phyloP scores from a whole-genome alignment of 2,888 invertebrate species.

The Desoria tigrina region DNA sequence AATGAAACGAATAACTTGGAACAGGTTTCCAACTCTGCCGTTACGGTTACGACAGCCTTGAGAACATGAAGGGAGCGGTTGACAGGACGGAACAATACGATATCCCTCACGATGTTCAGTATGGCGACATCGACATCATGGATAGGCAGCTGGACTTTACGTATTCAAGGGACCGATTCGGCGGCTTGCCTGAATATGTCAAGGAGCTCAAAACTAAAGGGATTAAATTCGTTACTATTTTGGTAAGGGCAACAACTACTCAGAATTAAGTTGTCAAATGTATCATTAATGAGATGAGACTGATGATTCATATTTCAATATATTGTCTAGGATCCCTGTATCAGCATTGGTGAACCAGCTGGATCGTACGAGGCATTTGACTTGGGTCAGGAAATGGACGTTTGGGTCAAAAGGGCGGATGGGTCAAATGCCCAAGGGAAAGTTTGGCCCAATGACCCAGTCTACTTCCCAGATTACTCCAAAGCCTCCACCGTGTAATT shows the following conservation, averaged over 20 bases:
- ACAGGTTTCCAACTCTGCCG: slow-evolving; percentile 77
- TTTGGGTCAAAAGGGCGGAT: slow-evolving; percentile 39
- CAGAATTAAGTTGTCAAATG: no score
- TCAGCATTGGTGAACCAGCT: slow-evolving; percentile 56
- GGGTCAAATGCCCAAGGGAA: slow-evolving; percentile 57
- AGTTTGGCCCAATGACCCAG: slow-evolving; percentile 66
- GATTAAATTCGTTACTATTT: slow-evolving; percentile 17
- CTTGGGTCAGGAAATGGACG: slow-evolving; percentile 36
- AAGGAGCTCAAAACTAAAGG: slow-evolving; percentile 65
- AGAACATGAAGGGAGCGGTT: slow-evolving; percentile 67
- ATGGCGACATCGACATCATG: slow-evolving; percentile 86
- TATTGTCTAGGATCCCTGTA: slow-evolving; percentile 40
- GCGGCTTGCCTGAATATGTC: slow-evolving; percentile 68
- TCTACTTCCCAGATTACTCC: slow-evolving; percentile 42
- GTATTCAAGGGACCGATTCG: slow-evolving; percentile 64
- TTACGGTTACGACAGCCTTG: slow-evolving; percentile 67
- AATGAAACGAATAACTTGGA: no score
- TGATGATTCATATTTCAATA: neutral
- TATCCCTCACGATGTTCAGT: slow-evolving; percentile 67
- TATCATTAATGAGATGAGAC: neutral
- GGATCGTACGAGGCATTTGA: slow-evolving; percentile 40
- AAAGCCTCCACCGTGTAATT: slow-evolving; percentile 66
- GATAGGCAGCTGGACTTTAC: slow-evolving; percentile 75
- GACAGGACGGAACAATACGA: slow-evolving; percentile 69
- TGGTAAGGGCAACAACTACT: neutral